Conservation (phyloP, 2,888 invertebrate genomes). For the Nomada ruficornis region DNA sequence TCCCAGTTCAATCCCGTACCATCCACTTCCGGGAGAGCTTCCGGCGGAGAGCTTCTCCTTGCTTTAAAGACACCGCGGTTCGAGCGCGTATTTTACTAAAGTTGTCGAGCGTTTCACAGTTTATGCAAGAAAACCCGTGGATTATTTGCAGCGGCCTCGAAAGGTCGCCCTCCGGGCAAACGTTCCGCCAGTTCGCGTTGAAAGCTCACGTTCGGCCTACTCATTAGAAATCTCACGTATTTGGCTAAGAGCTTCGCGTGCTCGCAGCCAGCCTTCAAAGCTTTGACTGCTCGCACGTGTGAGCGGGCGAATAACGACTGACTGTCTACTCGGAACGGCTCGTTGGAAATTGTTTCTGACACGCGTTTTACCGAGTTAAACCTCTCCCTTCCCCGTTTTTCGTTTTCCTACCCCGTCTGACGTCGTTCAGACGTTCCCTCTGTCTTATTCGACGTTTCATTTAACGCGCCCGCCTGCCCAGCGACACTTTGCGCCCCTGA, state of each 20-base stretch:
- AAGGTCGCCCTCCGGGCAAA: slow-evolving; percentile 54
- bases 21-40: neutral
- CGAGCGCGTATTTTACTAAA: slow-evolving; percentile 18
- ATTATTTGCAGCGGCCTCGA: slow-evolving; percentile 56
- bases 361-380: slow-evolving; percentile 52
- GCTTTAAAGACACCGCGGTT: slow-evolving; percentile 28
- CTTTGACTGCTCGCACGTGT: slow-evolving; percentile 71
- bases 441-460: slow-evolving; percentile 6
- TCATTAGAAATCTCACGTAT: slow-evolving; percentile 75
- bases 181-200: slow-evolving; percentile 45
- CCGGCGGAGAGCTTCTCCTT: slow-evolving; percentile 4
- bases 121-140: slow-evolving; percentile 54
- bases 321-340: slow-evolving; percentile 52
- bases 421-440: neutral
- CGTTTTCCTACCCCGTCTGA: neutral
- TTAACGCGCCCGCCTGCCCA: neutral
- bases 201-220: slow-evolving; percentile 66
- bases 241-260: slow-evolving; percentile 67
- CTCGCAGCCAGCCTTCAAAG: slow-evolving; percentile 69
- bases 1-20: neutral
- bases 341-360: slow-evolving; percentile 62
- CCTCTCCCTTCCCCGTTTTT: neutral
- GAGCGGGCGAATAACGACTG: slow-evolving; percentile 47
- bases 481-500: neutral
- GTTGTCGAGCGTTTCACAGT: slow-evolving; percentile 27